These are phyloP conservation scores for Lathronympha strigana DNA, from an alignment of 2,888 invertebrate species.

Conservation along the genomic window DNA sequence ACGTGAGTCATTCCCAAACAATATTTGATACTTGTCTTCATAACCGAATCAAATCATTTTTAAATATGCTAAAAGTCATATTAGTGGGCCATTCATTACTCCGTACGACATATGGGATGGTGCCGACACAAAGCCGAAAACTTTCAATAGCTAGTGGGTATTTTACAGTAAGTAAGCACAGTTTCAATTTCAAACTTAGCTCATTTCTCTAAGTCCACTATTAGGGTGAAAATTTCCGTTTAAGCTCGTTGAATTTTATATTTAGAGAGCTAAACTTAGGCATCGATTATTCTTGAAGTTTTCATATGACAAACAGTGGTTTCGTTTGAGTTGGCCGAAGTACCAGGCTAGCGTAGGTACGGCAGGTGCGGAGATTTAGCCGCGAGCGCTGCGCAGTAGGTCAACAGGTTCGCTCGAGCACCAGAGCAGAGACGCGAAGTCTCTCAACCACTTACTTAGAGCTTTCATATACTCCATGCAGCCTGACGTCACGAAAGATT, in stretches of 20 bases:
- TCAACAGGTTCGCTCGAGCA: conserved; percentile 76
- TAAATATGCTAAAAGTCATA: conserved; percentile 14
- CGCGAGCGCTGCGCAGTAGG: conserved; percentile 72
- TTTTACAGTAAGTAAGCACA: conserved; percentile 21
- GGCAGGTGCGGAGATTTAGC: conserved; percentile 70
- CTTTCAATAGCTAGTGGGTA: conserved; percentile 1
- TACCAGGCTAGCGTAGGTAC: conserved; percentile 56
- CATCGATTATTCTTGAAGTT: conserved; percentile 50
- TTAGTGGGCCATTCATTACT: conserved; percentile 1
- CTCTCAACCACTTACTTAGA: conserved; percentile 75
- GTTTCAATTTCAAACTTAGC: conserved; percentile 22
- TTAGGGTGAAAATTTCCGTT: conserved; percentile 4
- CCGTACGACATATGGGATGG: conserved; percentile 13
- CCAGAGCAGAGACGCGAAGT: conserved; percentile 66
- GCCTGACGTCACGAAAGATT: conserved; percentile 47
- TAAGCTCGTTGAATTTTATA: conserved; percentile 7
- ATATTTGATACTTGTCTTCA: not conserved
- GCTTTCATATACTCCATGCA: conserved; percentile 57
- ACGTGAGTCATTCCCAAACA: not conserved
- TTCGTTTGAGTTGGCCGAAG: conserved; percentile 46
- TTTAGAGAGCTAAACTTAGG: conserved; percentile 29
- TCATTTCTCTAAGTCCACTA: conserved; percentile 1
- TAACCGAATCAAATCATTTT: conserved; percentile 12
- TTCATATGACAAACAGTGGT: conserved; percentile 64
- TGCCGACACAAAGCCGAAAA: conserved; percentile 13